Base-by-base conservation (phyloP, 2,797 vertebrate species). In the Pantherophis vulpinus region DNA sequence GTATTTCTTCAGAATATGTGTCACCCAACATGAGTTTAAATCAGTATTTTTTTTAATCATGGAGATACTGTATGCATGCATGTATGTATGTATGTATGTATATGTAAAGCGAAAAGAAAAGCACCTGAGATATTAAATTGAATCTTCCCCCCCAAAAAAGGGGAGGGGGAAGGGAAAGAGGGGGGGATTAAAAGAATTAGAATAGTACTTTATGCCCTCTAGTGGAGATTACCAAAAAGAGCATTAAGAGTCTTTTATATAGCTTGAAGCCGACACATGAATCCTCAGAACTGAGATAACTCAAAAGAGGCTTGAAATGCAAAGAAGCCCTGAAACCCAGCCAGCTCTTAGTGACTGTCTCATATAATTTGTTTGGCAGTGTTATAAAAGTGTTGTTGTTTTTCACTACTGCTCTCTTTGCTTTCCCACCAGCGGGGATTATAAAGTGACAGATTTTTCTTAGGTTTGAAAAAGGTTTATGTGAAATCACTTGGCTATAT, bases 141-240 rank as follows among this genome's bases (percentile, higher is more conserved):
- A 90, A 9, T 1, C 5, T 12, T 2, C 0, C 60, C 23, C 23
- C 37, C 9, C 1, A 20, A 32, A 70, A 70, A 70, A 61, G 8
- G 25, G 13, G 63, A 0, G 61, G 61, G 61, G 61, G 0, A 13
- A 11, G 23, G 9, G 58, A 59, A 20, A 60, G 6, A 86, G 25
- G n/a, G n/a, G n/a, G 6, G 9, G 59, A 87, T 32, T 23, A 42
- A 20, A 60, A 70, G 32, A 58, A 5, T 83, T 90, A 70, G 7
- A 55, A 55, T 93, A 96, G 27, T 94, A 58, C 95, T 96, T 23
- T 90, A 87, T 95, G 95, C 97, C 98, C 98, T 97, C 98, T 98
- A 97, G 97, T 96, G 98, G 90, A 3, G 0, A 0, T 58, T 47
- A 1, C 0, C 1, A 70, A 83, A 63, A 96, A 95, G 56, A 93